Base-by-base conservation (phyloP, 53 echinoderm and acorn worm genomes). In the Apostichopus leukothele region DNA sequence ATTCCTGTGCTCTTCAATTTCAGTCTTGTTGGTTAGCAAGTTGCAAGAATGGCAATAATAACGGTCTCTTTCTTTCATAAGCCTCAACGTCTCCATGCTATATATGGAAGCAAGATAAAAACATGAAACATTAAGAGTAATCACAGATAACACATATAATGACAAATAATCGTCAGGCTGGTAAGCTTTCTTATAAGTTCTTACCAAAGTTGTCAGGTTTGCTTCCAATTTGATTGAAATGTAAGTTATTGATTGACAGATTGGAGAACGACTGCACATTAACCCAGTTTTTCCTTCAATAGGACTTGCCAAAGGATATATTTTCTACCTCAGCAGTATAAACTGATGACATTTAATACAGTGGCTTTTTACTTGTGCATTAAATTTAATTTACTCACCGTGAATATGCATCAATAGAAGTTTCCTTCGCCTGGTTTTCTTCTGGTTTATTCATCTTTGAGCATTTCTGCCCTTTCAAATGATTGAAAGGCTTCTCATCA, bases 21-120 rank as follows among this genome's bases (percentile, higher is more conserved):
- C 97, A 9, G 52, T 74, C 25, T 90, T 91, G n/a, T 88, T 27
- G 19, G 94, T 51, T 50, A 97, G 86, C 27, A 90, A 76, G 78
- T 91, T 91, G 67, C 97, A 97, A 13, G 90, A 67, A 74, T 90
- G 91, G 63, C 97, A 97, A 79, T 89, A 97, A 52, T 50, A 76
- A 63, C 97, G 87, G 13, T 93, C 89, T 9, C 59, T 21, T 16
- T 76, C 90, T 5, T 73, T 75, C 23, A 87, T 59, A 5, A 61
- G 84, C 77, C 83, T 87, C 8, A 86, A 76, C n/a, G 26, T 74
- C 66, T 89, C 76, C 81, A 90, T 92, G 74, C 96, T 96, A 25
- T 57, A 10, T 9, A 57, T 57, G 39, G 57, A 57, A 57, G 10
- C 10, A 57, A 57, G 1, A n/a, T n/a, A 57, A 1, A 74, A 26